A percentile compares a stretch with the other conserved stretches of the same genome.
These are phyloP conservation scores for Tetraneura akinire DNA, from an alignment of 1,140 invertebrate genomes.

Conservation along the genomic window DNA sequence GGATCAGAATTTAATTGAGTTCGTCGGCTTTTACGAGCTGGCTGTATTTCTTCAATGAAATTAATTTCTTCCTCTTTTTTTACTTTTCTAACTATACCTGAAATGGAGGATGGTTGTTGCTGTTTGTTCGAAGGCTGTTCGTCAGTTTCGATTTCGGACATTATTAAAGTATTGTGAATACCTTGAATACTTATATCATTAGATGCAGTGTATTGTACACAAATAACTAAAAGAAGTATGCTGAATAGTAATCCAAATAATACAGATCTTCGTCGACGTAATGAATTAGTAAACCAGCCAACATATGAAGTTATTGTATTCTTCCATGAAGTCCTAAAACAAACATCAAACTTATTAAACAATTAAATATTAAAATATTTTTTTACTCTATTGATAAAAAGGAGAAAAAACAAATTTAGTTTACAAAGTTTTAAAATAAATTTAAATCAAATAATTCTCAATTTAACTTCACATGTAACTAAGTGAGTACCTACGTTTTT, in stretches of 20 bases:
- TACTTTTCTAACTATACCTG: slow-evolving; percentile 16
- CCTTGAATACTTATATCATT: slow-evolving; percentile 46
- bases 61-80: slow-evolving; percentile 49
- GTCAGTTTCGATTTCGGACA: neutral
- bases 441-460: too few species aligned
- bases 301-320: slow-evolving; percentile 55
- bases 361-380: neutral
- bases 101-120: neutral
- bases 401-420: too few species aligned
- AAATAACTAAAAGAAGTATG: slow-evolving; percentile 55
- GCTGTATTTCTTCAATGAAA: slow-evolving; percentile 52
- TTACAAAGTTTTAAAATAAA: too few species aligned
- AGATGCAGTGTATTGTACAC: slow-evolving; percentile 57
- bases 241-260: slow-evolving; percentile 54
- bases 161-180: slow-evolving; percentile 19
- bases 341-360: neutral
- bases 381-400: too few species aligned
- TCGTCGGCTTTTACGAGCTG: neutral
- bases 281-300: slow-evolving; percentile 56
- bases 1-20: neutral
- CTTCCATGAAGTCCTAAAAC: slow-evolving; percentile 38
- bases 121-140: slow-evolving; percentile 24
- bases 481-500: too few species aligned
- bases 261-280: slow-evolving; percentile 57
- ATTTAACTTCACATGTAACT: too few species aligned